These are phyloP conservation scores for Tetropium fuscum DNA, from an alignment of 2,888 invertebrate species.

Conservation along the genomic window DNA sequence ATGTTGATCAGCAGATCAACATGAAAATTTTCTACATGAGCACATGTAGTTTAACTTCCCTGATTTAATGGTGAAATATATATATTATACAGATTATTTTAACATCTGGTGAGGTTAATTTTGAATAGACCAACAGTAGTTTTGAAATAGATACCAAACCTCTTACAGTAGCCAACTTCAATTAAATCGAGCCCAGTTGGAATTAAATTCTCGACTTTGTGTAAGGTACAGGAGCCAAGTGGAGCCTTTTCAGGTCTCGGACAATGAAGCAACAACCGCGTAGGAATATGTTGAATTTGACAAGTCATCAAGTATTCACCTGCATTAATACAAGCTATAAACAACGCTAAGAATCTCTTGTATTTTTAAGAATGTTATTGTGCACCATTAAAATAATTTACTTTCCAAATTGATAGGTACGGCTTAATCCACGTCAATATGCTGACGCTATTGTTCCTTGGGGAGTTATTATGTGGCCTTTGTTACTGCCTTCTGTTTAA, in stretches of 20 bases:
- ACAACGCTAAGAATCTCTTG: conserved; percentile 53
- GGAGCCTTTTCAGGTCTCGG: conserved; percentile 60
- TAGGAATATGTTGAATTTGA: conserved; percentile 44
- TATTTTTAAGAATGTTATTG: conserved; percentile 54
- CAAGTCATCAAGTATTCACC: conserved; percentile 62
- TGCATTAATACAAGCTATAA: conserved; percentile 59
- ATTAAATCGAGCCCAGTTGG: conserved; percentile 55
- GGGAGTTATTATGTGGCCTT: conserved; percentile 38
- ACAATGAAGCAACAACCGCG: conserved; percentile 57
- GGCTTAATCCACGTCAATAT: conserved; percentile 58
- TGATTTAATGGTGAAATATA: too few species aligned
- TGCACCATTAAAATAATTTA: conserved; percentile 55
- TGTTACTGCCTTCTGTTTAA: conserved; percentile 47
- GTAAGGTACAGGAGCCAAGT: conserved; percentile 61
- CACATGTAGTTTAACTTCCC: too few species aligned
- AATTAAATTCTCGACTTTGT: conserved; percentile 62
- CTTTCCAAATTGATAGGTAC: conserved; percentile 59
- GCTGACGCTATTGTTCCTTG: conserved; percentile 50
- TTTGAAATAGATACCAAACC: conserved; percentile 10
- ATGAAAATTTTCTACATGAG: too few species aligned
- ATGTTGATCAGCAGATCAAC: too few species aligned
- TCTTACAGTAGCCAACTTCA: conserved; percentile 60
- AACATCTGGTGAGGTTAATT: too few species aligned
- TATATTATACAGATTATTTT: too few species aligned
- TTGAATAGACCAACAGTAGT: conserved; percentile 9